phyloP scores from a whole-genome alignment of 2,797 vertebrate species.

The Nasua narica region DNA sequence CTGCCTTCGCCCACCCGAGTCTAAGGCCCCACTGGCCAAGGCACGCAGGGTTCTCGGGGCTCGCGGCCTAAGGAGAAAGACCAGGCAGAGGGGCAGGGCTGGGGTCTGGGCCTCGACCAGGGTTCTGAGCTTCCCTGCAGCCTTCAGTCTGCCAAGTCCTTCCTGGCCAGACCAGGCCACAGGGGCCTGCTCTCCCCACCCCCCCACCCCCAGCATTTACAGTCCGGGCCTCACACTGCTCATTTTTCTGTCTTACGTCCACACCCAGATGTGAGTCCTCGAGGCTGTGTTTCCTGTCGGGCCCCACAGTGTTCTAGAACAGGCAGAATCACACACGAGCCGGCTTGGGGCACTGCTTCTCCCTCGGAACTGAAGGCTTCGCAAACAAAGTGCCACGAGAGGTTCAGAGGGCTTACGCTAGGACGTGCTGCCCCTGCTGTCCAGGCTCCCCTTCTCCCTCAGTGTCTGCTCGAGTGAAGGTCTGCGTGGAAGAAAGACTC shows the following conservation, averaged over 20 bases:
- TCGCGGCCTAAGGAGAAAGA: background rate
- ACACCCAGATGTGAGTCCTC: background rate
- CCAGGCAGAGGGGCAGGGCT: accelerated
- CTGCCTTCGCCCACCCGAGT: too few relatives aligned
- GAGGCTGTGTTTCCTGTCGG: background rate
- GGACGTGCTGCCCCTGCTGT: background rate
- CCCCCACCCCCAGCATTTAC: background rate
- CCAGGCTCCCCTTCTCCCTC: background rate
- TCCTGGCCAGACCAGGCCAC: background rate
- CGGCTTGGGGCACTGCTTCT: background rate
- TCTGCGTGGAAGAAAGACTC: background rate
- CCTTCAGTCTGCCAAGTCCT: background rate
- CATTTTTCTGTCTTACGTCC: background rate
- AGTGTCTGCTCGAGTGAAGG: background rate
- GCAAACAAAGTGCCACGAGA: background rate
- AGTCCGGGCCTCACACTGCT: background rate
- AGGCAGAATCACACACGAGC: background rate
- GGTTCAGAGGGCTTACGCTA: background rate
- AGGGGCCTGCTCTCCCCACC: background rate
- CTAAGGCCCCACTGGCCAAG: background rate
- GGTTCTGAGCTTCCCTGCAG: background rate
- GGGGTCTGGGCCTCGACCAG: background rate
- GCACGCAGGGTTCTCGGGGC: background rate
- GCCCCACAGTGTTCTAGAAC: background rate
- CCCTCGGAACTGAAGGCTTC: background rate